These are phyloP conservation scores for Eupithecia vulgata DNA, from an alignment of 2,888 invertebrate genomes.

Conservation along the genomic window DNA sequence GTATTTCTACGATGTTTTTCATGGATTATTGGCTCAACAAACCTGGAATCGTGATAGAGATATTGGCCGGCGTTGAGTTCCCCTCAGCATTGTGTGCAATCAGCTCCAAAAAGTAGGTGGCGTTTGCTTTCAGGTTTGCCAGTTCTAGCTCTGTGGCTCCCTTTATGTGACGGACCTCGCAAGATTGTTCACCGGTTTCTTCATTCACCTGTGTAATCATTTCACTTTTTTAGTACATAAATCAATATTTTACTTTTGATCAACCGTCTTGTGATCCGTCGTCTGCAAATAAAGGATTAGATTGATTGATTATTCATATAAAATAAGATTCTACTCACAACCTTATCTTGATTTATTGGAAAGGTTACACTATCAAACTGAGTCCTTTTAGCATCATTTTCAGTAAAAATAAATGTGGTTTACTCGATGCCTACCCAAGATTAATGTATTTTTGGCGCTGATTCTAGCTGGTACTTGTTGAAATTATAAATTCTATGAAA, in stretches of 20 bases:
- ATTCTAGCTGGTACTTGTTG: not conserved
- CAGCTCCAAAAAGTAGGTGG: slow-evolving; percentile 67
- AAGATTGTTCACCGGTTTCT: slow-evolving; percentile 48
- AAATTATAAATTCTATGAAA: too few relatives aligned
- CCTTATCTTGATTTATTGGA: too few relatives aligned
- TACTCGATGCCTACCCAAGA: too few relatives aligned
- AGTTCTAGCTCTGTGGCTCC: slow-evolving; percentile 56
- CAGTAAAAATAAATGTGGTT: not conserved
- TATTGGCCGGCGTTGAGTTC: slow-evolving; percentile 62
- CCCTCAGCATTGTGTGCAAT: slow-evolving; percentile 71
- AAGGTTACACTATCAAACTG: too few relatives aligned
- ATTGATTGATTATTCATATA: not conserved
- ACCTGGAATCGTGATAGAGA: slow-evolving; percentile 61
- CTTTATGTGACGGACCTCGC: slow-evolving; percentile 53
- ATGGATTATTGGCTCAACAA: slow-evolving; percentile 25
- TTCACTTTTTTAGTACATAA: not conserved
- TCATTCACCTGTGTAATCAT: slow-evolving; percentile 25
- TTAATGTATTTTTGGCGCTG: not conserved
- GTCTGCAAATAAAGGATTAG: not conserved
- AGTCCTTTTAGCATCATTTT: too few relatives aligned
- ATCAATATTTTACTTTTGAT: too few relatives aligned
- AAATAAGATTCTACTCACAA: not conserved
- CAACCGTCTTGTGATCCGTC: not conserved
- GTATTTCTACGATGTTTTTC: not conserved
- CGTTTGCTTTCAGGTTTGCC: slow-evolving; percentile 57